Evolutionary conservation across 2,797 vertebrate species (phyloP).

Genomic region (Bradypodion pumilum): DNA sequence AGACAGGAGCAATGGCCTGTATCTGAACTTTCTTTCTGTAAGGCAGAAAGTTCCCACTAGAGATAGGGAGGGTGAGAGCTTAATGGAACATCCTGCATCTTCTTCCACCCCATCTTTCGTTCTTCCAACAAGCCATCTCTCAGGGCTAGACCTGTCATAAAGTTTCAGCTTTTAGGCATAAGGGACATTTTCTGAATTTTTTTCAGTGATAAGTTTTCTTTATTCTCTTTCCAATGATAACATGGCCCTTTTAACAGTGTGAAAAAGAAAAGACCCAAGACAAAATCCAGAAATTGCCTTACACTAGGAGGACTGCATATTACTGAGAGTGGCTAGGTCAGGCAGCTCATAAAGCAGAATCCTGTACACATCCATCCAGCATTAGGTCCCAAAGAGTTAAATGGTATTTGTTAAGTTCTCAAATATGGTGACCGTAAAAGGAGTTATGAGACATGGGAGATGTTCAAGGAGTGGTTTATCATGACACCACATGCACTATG

Average conservation of each 20-base stretch:
- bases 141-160: background rate
- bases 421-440: background rate
- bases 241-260: background rate
- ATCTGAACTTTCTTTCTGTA: background rate
- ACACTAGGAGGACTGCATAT: background rate
- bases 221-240: background rate
- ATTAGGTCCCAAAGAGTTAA: background rate
- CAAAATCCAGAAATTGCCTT: background rate
- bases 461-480: background rate
- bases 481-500: background rate
- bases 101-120: background rate
- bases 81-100: background rate
- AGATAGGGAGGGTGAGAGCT: background rate
- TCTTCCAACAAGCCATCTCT: background rate
- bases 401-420: background rate
- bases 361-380: background rate
- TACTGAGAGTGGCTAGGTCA: background rate
- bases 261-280: background rate
- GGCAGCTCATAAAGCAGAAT: background rate
- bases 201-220: background rate
- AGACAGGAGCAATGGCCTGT: background rate
- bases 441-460: background rate
- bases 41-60: background rate
- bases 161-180: background rate
- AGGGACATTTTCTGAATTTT: background rate